phyloP scores from a whole-genome alignment of 2,888 invertebrate species.

The Dendrolimus pini region DNA sequence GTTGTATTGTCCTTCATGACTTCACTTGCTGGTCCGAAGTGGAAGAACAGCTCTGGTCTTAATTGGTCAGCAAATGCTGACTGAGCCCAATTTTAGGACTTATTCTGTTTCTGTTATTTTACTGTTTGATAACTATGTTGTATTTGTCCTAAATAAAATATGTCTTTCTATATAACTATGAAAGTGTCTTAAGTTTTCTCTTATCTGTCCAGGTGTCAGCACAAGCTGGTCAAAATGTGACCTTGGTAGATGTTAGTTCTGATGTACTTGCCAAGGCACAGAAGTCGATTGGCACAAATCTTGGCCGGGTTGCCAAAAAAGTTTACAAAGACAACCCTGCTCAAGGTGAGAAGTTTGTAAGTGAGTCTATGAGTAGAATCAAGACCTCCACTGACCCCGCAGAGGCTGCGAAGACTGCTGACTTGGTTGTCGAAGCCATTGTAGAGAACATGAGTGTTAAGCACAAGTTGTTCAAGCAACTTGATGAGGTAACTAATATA shows the following conservation, averaged over 20 bases:
- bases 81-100: no score
- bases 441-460: constrained; percentile 88
- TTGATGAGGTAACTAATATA: constrained; percentile 77
- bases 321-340: constrained; percentile 80
- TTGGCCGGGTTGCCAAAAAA: constrained; percentile 88
- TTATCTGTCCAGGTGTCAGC: constrained; percentile 82
- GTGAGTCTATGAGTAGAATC: constrained; percentile 76
- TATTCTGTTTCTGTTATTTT: no score
- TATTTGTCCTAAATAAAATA: no score
- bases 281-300: constrained; percentile 80
- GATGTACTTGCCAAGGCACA: constrained; percentile 84
- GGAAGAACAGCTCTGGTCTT: no score
- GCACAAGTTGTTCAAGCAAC: constrained; percentile 83
- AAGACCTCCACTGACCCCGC: constrained; percentile 77
- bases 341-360: constrained; percentile 81
- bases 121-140: no score
- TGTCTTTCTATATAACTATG: no score
- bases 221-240: constrained; percentile 88
- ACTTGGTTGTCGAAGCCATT: constrained; percentile 91
- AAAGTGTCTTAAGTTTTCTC: no score
- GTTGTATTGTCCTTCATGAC: no score
- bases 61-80: no score
- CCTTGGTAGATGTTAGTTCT: constrained; percentile 85
- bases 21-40: no score
- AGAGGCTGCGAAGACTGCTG: constrained; percentile 78